A percentile compares a stretch with the other conserved stretches of the same genome.
Evolutionary conservation across 2,888 invertebrate species (phyloP).

Genomic region (Hirtodrosophila cameraria): DNA sequence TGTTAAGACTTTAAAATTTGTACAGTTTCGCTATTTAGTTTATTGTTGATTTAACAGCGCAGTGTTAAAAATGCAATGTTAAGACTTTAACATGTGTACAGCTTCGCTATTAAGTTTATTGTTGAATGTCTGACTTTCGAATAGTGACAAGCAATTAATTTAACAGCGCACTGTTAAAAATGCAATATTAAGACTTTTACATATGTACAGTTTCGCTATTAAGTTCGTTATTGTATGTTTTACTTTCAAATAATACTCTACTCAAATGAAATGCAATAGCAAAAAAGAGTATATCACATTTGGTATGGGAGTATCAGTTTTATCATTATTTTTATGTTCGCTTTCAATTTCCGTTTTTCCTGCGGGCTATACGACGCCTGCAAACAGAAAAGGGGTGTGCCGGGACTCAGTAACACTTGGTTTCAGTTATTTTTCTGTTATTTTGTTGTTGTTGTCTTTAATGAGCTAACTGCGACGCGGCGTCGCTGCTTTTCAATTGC

Average conservation of each 20-base stretch:
- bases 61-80: too few species aligned
- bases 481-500: conserved; percentile 11
- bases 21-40: too few species aligned
- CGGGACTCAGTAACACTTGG: neutral
- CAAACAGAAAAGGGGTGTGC: conserved; percentile 43
- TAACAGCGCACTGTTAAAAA: too few species aligned
- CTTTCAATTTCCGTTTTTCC: conserved; percentile 60
- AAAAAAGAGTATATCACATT: conserved; percentile 12
- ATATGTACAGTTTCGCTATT: too few species aligned
- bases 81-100: too few species aligned
- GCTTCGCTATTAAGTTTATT: too few species aligned
- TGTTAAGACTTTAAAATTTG: too few species aligned
- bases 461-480: conserved; percentile 35
- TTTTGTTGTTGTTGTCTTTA: conserved; percentile 31
- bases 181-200: too few species aligned
- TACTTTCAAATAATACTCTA: neutral
- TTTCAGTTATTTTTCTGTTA: conserved; percentile 29
- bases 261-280: neutral
- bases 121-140: too few species aligned
- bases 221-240: neutral
- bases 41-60: too few species aligned
- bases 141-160: too few species aligned
- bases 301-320: neutral
- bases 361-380: conserved; percentile 47
- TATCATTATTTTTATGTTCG: conserved; percentile 40